Evolutionary conservation across 1,140 invertebrate genomes (phyloP).

Genomic region (Drepana arcuata): DNA sequence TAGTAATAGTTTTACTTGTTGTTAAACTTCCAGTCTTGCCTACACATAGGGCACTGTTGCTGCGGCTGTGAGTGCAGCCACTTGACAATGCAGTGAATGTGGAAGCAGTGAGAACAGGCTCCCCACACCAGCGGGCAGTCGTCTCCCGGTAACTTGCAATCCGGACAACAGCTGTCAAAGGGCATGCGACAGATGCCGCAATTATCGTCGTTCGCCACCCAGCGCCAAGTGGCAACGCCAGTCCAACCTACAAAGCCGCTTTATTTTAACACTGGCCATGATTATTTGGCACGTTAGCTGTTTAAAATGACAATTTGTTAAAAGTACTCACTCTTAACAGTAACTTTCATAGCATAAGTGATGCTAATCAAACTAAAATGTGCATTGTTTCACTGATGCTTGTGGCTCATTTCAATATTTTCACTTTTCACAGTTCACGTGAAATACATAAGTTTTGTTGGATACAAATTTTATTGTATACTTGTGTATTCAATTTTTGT

Average conservation of each 20-base stretch:
- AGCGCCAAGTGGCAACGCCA: constrained; percentile 97
- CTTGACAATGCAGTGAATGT: constrained; percentile 99
- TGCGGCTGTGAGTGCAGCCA: constrained; percentile 98
- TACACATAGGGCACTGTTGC: constrained; percentile 98
- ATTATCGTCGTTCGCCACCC: constrained; percentile 99
- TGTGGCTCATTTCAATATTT: too few species aligned
- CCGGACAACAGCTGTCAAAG: constrained; percentile 98
- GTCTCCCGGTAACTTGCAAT: constrained; percentile 98
- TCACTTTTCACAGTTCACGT: too few species aligned
- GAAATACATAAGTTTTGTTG: too few species aligned
- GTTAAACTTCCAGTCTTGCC: constrained; percentile 99
- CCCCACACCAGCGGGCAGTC: constrained; percentile 99
- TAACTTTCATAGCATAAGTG: constrained; percentile 50
- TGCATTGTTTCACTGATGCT: neutral
- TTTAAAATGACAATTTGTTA: too few species aligned
- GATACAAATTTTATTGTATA: too few species aligned
- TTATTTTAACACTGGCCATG: too few species aligned
- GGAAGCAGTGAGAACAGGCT: constrained; percentile 98
- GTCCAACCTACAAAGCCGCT: constrained; percentile 92
- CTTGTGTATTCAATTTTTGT: too few species aligned
- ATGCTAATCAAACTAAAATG: neutral
- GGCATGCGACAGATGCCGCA: constrained; percentile 99
- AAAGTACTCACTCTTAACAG: constrained; percentile 49
- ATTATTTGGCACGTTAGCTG: too few species aligned
- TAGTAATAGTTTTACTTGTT: constrained; percentile 70